phyloP scores from a whole-genome alignment of 2,888 invertebrate genomes.

The Cryptocephalus primarius region DNA sequence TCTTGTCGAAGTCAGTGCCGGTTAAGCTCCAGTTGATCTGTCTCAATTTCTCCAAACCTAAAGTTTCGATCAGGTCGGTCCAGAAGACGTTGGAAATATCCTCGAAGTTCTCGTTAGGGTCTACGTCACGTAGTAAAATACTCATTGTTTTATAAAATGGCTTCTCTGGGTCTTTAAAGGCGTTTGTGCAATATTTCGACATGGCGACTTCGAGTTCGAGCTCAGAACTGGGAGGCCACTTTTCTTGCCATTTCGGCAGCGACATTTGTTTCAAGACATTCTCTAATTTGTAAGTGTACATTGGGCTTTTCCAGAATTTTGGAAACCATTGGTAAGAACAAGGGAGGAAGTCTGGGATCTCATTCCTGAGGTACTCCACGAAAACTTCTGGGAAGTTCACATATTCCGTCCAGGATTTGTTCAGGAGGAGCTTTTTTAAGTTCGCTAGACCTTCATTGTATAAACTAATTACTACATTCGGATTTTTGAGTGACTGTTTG shows the following conservation, averaged over 20 bases:
- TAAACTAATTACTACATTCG: slow-evolving; percentile 47
- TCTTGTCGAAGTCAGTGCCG: slow-evolving; percentile 20
- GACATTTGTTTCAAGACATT: slow-evolving; percentile 44
- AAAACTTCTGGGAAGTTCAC: slow-evolving; percentile 57
- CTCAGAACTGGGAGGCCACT: slow-evolving; percentile 39
- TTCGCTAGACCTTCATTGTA: slow-evolving; percentile 58
- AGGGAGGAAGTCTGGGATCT: slow-evolving; percentile 44
- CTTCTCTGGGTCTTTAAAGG: slow-evolving; percentile 39
- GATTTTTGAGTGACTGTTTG: slow-evolving; percentile 40
- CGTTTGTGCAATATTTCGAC: slow-evolving; percentile 41
- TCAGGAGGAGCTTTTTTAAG: slow-evolving; percentile 47
- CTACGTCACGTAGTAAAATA: slow-evolving; percentile 24
- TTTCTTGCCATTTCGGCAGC: slow-evolving; percentile 40
- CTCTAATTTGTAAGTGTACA: slow-evolving; percentile 42
- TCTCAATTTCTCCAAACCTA: slow-evolving; percentile 45
- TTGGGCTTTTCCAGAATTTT: slow-evolving; percentile 43
- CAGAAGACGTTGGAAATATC: slow-evolving; percentile 41
- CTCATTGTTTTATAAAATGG: slow-evolving; percentile 42
- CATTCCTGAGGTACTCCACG: slow-evolving; percentile 40
- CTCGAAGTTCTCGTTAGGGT: slow-evolving; percentile 35
- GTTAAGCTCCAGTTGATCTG: slow-evolving; percentile 31
- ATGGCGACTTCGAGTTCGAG: slow-evolving; percentile 40
- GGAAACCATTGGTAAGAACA: slow-evolving; percentile 59
- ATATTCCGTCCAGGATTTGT: slow-evolving; percentile 47
- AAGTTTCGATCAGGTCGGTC: slow-evolving; percentile 43